Evolutionary conservation across 23 tunicate genomes (phyloP), one percentile per base, ranked within the genome.

Genomic region (Styela clava): DNA sequence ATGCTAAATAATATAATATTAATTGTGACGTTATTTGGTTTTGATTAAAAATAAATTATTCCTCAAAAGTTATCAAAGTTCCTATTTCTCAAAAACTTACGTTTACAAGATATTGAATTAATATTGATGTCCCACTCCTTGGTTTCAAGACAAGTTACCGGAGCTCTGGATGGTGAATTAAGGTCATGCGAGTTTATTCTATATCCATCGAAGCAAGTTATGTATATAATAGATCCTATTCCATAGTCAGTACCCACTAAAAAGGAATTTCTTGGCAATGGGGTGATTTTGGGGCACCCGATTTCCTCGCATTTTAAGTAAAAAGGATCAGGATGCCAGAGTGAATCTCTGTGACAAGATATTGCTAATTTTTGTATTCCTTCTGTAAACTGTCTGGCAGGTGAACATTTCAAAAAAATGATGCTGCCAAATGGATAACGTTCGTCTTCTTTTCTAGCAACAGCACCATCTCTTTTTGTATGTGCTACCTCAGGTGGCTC

Each of bases 341-440:
- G 23, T n/a, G 85, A 89, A 36, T 91, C 90, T 28, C 86, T 86
- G n/a, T 84, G 70, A 69, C 97, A 91, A 16, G 90, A 81, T 7
- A 91, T 72, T 1, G 85, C 61, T 44, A 83, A 24, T 78, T 91
- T 91, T 31, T 7, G 61, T 18, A 82, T 44, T 7, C 84, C 87
- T 22, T 37, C 33, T 35, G 69, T 35, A 64, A 85, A 91, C 84
- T 74, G 51, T 12, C 52, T 35, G 2, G 87, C 97, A 2, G 34
- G 26, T 3, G 21, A 23, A 70, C 97, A 91, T 56, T 82, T 82
- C 68, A 86, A 79, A 32, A 73, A 67, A 3, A 86, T 79, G 1
- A 91, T 67, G 64, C 84, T 25, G 16, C 97, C 97, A 33, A 52
- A 89, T 9, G n/a, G 28, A 74, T 63, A 85, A 20, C 34, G 35